Evolutionary conservation across 1,140 invertebrate species (phyloP).

Genomic region (Diabrotica undecimpunctata): DNA sequence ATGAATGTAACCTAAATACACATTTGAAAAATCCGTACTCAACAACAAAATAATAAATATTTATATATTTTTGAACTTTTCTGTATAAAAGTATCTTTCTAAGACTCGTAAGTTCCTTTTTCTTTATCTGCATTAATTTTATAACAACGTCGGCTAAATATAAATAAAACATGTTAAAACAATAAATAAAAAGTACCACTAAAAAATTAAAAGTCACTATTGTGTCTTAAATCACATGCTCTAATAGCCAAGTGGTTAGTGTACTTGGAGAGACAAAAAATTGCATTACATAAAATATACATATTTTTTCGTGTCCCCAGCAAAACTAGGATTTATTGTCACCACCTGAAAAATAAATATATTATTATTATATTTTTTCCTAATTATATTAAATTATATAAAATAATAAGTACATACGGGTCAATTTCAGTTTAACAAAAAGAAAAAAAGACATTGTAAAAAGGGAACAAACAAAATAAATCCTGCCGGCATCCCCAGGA

Average conservation of each 20-base stretch:
- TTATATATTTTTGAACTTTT: too few relatives aligned
- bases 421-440: too few relatives aligned
- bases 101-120: too few relatives aligned
- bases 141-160: conserved; percentile 11
- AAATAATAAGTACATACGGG: too few relatives aligned
- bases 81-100: too few relatives aligned
- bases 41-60: too few relatives aligned
- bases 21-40: too few relatives aligned
- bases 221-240: conserved; percentile 39
- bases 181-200: conserved; percentile 38
- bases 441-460: neutral
- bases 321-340: conserved; percentile 41
- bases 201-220: conserved; percentile 39
- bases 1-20: too few relatives aligned
- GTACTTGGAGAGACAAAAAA: conserved; percentile 14
- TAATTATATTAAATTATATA: too few relatives aligned
- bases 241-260: conserved; percentile 30
- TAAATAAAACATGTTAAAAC: conserved; percentile 23
- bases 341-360: conserved; percentile 35
- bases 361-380: too few relatives aligned
- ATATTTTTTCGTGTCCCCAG: conserved; percentile 19
- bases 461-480: neutral
- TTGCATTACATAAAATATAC: conserved; percentile 34
- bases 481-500: neutral
- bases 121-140: conserved; percentile 12